Evolutionary conservation across 2,797 vertebrate species (phyloP).

Genomic region (Epinephelus awoara): DNA sequence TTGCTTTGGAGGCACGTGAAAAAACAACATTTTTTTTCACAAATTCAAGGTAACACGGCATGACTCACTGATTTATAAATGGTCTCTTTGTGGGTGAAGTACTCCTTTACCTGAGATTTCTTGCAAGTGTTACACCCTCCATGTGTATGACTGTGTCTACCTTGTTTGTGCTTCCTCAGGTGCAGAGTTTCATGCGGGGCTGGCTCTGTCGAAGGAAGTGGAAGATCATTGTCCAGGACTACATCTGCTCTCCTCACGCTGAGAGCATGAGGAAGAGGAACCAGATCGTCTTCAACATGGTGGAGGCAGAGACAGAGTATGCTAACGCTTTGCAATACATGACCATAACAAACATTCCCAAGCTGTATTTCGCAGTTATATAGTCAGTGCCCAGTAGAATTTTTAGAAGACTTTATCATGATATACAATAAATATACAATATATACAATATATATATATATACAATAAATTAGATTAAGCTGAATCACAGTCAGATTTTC

Average conservation of each 20-base stretch:
- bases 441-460: too few relatives aligned
- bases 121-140: too few relatives aligned
- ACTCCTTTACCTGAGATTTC: too few relatives aligned
- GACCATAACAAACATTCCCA: neutral
- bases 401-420: neutral
- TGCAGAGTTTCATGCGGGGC: slow-evolving; percentile 96
- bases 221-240: slow-evolving; percentile 98
- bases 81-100: too few relatives aligned
- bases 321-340: neutral
- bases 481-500: slow-evolving; percentile 19
- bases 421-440: too few relatives aligned
- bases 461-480: too few relatives aligned
- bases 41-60: too few relatives aligned
- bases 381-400: neutral
- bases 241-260: slow-evolving; percentile 95
- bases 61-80: too few relatives aligned
- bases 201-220: slow-evolving; percentile 96
- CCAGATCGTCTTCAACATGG: slow-evolving; percentile 98
- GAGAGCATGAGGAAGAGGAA: slow-evolving; percentile 98
- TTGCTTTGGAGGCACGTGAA: too few relatives aligned
- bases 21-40: too few relatives aligned
- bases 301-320: slow-evolving; percentile 93
- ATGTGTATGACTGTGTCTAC: neutral
- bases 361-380: neutral
- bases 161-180: slow-evolving; percentile 76